phyloP scores from a whole-genome alignment of 2,888 invertebrate species.

The Vanessa cardui region DNA sequence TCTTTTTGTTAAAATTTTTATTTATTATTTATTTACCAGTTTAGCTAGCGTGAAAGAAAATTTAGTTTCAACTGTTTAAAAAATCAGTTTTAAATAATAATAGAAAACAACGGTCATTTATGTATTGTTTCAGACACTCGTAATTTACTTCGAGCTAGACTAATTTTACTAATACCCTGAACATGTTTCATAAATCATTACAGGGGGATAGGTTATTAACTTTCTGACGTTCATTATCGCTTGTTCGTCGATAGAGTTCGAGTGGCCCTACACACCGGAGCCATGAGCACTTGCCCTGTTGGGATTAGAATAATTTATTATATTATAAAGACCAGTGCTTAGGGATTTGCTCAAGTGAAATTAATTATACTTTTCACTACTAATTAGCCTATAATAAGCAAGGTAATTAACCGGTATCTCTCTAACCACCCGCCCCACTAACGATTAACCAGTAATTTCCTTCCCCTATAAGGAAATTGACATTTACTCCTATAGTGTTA shows the following conservation, averaged over 20 bases:
- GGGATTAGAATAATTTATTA: slow-evolving; percentile 22
- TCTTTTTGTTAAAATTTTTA: too few species aligned
- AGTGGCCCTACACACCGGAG: slow-evolving; percentile 14
- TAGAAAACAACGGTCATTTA: too few species aligned
- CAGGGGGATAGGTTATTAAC: background rate
- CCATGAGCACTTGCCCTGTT: slow-evolving; percentile 1
- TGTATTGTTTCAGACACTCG: background rate
- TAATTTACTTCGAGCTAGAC: background rate
- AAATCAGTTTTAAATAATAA: too few species aligned
- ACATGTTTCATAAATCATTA: background rate
- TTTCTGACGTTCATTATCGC: slow-evolving; percentile 15
- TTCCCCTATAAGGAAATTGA: too few species aligned
- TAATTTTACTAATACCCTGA: slow-evolving; percentile 1
- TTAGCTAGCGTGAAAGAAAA: too few species aligned
- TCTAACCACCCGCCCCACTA: too few species aligned
- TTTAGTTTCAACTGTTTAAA: too few species aligned
- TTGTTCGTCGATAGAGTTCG: slow-evolving; percentile 4
- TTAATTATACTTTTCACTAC: background rate
- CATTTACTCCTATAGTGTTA: too few species aligned
- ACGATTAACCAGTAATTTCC: too few species aligned
- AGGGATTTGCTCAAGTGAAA: background rate
- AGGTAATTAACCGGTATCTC: too few species aligned
- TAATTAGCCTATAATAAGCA: background rate
- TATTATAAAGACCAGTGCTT: background rate
- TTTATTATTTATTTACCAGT: too few species aligned